A percentile compares a stretch with the other conserved stretches of the same genome.
phyloP scores from a whole-genome alignment of 30 jellyfish, hydroid and myxozoan genomes.

The Aurelia coerulea region DNA sequence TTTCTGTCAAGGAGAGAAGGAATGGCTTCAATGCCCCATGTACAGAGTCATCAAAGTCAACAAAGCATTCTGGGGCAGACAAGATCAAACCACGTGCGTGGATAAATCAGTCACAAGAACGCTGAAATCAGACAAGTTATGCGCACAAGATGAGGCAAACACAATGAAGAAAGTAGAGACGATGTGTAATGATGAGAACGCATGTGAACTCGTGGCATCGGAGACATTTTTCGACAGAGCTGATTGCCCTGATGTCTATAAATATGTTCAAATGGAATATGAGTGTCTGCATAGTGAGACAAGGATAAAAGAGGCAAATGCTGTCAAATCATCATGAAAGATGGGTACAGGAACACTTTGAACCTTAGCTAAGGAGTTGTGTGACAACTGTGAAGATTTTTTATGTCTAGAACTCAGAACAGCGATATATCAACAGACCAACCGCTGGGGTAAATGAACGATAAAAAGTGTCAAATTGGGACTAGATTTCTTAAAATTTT shows the following conservation, averaged over 20 bases:
- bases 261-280: constrained; percentile 88
- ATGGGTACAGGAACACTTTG: not conserved
- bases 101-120: constrained; percentile 87
- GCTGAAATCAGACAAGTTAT: constrained; percentile 72
- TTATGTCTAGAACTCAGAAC: too few species aligned
- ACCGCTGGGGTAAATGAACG: too few species aligned
- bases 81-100: constrained; percentile 75
- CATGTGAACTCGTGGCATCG: constrained; percentile 98
- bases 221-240: constrained; percentile 96
- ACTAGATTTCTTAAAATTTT: too few species aligned
- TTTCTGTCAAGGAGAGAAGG: constrained; percentile 97
- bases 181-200: constrained; percentile 96
- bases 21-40: constrained; percentile 98
- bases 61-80: constrained; percentile 98
- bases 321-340: not conserved
- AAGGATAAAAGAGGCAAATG: constrained; percentile 79
- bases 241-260: constrained; percentile 95
- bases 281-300: constrained; percentile 97
- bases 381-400: too few species aligned
- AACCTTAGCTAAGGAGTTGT: too few species aligned
- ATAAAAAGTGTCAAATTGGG: too few species aligned
- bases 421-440: too few species aligned
- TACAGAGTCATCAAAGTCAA: constrained; percentile 87
- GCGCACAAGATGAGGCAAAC: constrained; percentile 97
- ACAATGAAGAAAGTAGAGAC: constrained; percentile 94